phyloP scores from a whole-genome alignment of 2,113 vertebrate species.

The Corythoichthys intestinalis region DNA sequence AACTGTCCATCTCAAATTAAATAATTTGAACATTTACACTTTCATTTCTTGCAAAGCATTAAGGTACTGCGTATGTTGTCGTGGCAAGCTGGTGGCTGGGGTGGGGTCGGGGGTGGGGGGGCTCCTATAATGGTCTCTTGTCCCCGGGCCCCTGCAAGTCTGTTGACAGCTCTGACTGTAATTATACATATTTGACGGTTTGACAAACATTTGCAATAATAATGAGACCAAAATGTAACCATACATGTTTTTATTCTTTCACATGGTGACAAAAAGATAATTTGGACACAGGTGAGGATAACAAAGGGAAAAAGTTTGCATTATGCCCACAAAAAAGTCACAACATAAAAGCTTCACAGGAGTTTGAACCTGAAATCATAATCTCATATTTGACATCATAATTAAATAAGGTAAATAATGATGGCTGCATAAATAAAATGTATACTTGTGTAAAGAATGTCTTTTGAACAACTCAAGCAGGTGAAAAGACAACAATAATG shows the following conservation, averaged over 20 bases:
- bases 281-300: constrained; percentile 40
- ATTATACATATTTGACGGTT: background rate
- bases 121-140: no score
- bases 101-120: no score
- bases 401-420: constrained; percentile 58
- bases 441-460: constrained; percentile 35
- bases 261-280: constrained; percentile 52
- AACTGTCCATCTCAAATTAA: no score
- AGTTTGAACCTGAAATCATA: background rate
- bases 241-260: constrained; percentile 52
- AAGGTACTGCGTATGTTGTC: no score
- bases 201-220: background rate
- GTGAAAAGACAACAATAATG: constrained; percentile 32
- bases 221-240: background rate
- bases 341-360: background rate
- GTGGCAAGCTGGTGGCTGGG: no score
- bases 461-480: constrained; percentile 21
- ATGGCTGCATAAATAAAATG: constrained; percentile 50
- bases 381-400: constrained; percentile 5
- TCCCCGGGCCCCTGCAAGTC: no score
- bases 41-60: no score
- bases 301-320: constrained; percentile 12
- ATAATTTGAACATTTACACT: no score
- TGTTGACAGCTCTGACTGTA: no score
- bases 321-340: constrained; percentile 33